These are phyloP conservation scores for Scartelaos histophorus DNA, from an alignment of 2,113 vertebrate genomes.

Conservation along the genomic window DNA sequence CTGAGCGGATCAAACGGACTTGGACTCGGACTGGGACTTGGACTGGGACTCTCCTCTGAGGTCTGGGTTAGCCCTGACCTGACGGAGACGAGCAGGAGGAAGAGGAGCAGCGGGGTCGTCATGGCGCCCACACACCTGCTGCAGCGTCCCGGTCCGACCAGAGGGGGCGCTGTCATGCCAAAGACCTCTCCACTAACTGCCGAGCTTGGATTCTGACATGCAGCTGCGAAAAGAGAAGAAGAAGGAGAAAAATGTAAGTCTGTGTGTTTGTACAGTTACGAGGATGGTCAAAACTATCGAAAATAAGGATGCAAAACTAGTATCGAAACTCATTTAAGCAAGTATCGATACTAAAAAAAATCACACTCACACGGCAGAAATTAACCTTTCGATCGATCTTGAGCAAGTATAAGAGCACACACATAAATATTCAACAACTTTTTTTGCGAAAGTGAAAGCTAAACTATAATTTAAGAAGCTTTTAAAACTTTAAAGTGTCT, in stretches of 20 bases:
- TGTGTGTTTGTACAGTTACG: background rate
- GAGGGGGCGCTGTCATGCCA: constrained; percentile 86
- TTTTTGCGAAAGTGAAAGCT: too few species aligned
- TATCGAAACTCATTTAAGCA: too few species aligned
- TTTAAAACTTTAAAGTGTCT: too few species aligned
- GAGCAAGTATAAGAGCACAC: too few species aligned
- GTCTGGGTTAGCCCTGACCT: constrained; percentile 77
- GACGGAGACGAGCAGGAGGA: constrained; percentile 70
- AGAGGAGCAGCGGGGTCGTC: constrained; percentile 76
- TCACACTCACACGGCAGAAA: too few species aligned
- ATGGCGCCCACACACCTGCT: constrained; percentile 77
- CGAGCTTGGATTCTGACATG: constrained; percentile 74
- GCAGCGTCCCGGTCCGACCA: constrained; percentile 71
- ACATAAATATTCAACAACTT: too few species aligned
- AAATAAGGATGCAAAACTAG: too few species aligned
- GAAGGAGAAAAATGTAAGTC: background rate
- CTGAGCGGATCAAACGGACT: constrained; percentile 55
- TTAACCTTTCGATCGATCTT: too few species aligned
- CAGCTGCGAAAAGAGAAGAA: constrained; percentile 74
- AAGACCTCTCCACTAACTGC: constrained; percentile 82
- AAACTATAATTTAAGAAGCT: too few species aligned
- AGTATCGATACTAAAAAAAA: too few species aligned
- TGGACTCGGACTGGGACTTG: constrained; percentile 34
- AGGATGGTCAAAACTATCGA: too few species aligned
- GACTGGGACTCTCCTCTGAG: constrained; percentile 34